Evolutionary conservation across 2,113 vertebrate species (phyloP).

Genomic region (Stercorarius parasiticus): DNA sequence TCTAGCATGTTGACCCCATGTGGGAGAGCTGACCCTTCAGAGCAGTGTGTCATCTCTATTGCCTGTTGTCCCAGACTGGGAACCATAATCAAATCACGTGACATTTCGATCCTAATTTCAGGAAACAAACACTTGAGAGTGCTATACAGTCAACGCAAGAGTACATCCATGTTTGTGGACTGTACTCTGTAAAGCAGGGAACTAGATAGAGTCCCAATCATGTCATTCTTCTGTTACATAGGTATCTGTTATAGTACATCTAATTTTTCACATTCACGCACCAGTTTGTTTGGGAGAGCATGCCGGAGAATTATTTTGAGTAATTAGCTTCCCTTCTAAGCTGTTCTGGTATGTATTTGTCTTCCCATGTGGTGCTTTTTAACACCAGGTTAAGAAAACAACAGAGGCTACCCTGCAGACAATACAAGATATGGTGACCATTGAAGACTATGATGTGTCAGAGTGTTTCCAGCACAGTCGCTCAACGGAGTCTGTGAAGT

Average conservation of each 20-base stretch:
- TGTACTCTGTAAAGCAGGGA: not conserved
- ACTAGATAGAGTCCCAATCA: not conserved
- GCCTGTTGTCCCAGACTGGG: not conserved
- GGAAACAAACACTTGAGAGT: not conserved
- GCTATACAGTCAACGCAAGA: not conserved
- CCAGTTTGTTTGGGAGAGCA: not conserved
- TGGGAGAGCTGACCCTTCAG: not conserved
- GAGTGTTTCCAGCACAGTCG: conserved; percentile 98
- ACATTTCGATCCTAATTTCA: not conserved
- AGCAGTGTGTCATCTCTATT: not conserved
- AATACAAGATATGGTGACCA: conserved; percentile 98
- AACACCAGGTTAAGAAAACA: conserved; percentile 92
- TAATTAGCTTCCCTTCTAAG: not conserved
- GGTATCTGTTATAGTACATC: not conserved
- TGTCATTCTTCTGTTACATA: not conserved
- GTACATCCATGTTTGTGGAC: not conserved
- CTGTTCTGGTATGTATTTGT: not conserved
- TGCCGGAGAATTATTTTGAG: not conserved
- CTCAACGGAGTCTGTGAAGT: conserved; percentile 96
- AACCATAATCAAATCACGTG: not conserved
- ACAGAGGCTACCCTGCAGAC: conserved; percentile 97
- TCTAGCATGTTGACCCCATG: not conserved
- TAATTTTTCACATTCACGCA: not conserved
- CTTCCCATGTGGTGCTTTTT: not conserved
- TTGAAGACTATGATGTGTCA: conserved; percentile 97